Base-by-base conservation (phyloP, 2,797 vertebrate species). In the Pampus argenteus region DNA sequence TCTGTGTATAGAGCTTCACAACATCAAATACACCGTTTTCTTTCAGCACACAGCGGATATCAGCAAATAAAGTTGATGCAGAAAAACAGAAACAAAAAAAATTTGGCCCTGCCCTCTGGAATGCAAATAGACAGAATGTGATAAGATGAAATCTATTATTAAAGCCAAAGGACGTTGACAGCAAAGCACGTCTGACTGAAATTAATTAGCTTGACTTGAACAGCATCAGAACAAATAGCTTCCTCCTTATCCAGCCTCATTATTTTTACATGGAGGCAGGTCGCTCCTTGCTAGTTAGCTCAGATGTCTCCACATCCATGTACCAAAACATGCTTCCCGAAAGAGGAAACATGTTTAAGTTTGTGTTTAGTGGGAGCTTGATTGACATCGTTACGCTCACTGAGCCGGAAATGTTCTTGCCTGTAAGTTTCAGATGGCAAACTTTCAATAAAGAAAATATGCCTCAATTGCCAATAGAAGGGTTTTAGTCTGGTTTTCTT, bases 161-260 rank as follows among this genome's bases (percentile, higher is more conserved):
- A 84, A 82, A 86, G 63, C 51, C 59, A 59, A 62, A 79, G 77
- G 76, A 81, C 81, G 82, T 57, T 70, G 82, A 84, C 83, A 81
- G 71, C 68, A 44, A 79, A 71, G 76, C 62, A 61, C 18, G 4
- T 81, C 77, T 69, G 72, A 45, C 65, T 79, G 82, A 85, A 88
- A 89, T 89, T 68, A 90, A 91, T 92, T 78, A 85, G 74, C 71
- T 28, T 4, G 77, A 71, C 79, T 85, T 67, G 44, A 76, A 72
- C 61, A 29, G 59, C 42, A 9, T 79, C 71, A 47, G 51, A 82
- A 86, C 82, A 86, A 87, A 86, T 63, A 70, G 51, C 73, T 69
- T 68, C 50, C 68, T 79, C 71, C 79, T 83, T 79, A 82, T 85
- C 77, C 48, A 1, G 75, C 63, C 66, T 79, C 68, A 78, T 84